Evolutionary conservation across 2,113 vertebrate species (phyloP).

Genomic region (Furnarius figulus): DNA sequence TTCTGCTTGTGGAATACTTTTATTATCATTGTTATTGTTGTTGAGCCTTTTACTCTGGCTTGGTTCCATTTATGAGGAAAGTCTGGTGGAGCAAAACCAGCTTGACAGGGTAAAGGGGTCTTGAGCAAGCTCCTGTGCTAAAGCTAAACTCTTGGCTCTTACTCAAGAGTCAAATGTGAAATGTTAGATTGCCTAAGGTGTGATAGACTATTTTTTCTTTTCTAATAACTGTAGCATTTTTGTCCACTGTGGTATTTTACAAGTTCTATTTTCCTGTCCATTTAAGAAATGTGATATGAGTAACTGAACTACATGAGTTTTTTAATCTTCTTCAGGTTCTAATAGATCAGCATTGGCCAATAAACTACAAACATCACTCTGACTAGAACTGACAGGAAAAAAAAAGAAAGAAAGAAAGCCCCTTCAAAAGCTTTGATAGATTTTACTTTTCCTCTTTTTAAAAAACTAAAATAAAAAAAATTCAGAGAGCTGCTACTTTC

Average conservation of each 20-base stretch:
- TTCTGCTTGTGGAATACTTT: not conserved
- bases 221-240: not conserved
- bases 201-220: not conserved
- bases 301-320: not conserved
- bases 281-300: not conserved
- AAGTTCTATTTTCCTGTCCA: not conserved
- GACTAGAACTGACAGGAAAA: not conserved
- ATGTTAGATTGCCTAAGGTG: not conserved
- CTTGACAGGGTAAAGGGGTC: not conserved
- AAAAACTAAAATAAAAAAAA: not conserved
- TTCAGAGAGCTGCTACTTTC: constrained; percentile 5
- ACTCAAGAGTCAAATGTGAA: constrained; percentile 2
- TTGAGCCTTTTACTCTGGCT: not conserved
- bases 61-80: constrained; percentile 37
- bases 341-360: not conserved
- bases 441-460: not conserved
- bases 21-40: not conserved
- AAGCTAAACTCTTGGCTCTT: constrained; percentile 5
- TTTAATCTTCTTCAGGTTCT: not conserved
- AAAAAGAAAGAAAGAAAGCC: not conserved
- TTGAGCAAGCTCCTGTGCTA: constrained; percentile 38
- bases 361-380: not conserved
- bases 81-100: constrained; percentile 27
- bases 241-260: not conserved
- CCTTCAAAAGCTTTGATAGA: not conserved